Evolutionary conservation across 2,888 invertebrate species (phyloP).

Genomic region (Caenorhabditis zanzibari): DNA sequence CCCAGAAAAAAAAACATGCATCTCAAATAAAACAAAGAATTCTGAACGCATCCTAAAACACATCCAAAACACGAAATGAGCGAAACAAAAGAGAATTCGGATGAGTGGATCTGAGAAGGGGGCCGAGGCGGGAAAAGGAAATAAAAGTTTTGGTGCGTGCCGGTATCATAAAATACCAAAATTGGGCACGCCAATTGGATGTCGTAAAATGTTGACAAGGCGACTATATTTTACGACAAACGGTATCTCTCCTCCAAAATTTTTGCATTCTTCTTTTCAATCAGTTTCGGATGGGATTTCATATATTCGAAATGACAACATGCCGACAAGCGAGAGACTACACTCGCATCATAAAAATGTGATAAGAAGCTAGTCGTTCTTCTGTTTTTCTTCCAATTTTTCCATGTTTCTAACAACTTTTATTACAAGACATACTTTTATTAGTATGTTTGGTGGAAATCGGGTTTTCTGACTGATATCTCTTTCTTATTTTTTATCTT

Average conservation of each 20-base stretch:
- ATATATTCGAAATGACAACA: constrained; percentile 63
- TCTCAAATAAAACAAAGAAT: neutral
- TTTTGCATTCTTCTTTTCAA: constrained; percentile 1
- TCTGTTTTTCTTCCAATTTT: constrained; percentile 16
- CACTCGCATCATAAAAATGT: constrained; percentile 52
- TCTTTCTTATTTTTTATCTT: constrained; percentile 1
- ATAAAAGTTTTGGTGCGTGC: constrained; percentile 56
- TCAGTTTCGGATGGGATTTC: constrained; percentile 38
- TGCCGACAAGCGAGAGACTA: constrained; percentile 35
- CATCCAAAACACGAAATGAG: constrained; percentile 18
- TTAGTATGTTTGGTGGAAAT: constrained; percentile 6
- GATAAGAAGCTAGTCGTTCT: constrained; percentile 56
- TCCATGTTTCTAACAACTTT: constrained; percentile 36
- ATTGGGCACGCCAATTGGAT: constrained; percentile 66
- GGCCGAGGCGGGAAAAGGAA: constrained; percentile 10
- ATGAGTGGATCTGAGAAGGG: constrained; percentile 2
- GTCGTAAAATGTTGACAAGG: constrained; percentile 68
- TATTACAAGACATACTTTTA: constrained; percentile 36
- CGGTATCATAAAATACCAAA: constrained; percentile 63
- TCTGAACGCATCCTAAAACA: neutral
- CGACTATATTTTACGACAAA: constrained; percentile 68
- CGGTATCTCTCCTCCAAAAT: constrained; percentile 35
- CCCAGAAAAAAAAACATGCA: neutral
- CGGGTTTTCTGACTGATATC: constrained; percentile 5
- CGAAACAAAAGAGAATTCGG: neutral